Base-by-base conservation (phyloP, 2,888 invertebrate species). In the Metacarcinus magister region DNA sequence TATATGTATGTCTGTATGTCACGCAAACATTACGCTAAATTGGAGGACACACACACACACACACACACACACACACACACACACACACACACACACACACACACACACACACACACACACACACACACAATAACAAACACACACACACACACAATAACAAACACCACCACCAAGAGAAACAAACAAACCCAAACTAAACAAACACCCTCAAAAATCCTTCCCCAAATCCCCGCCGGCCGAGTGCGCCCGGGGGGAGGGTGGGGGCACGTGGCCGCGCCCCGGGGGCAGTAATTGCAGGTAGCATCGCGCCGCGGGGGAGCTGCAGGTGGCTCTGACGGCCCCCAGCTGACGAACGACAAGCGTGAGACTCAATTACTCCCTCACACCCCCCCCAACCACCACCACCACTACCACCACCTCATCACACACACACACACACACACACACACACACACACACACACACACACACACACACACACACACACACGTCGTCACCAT, bases 281-380 rank as follows among this genome's bases (percentile, higher is more conserved):
- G 23, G 92, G n/a, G 39, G 75, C 92, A 46, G 87, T 95, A 95
- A 95, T 95, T 95, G 95, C 95, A 95, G 95, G 95, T 95, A 95
- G 93, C 93, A 93, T 87, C 28, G 32, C 43, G 60, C 32, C 28
- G 10, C 46, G 82, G 82, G 87, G 95, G 95, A 93, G 92, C 82
- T 87, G 75, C 93, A 87, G 75, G 48, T 92, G 93, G 87, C 87
- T 19, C 10, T 93, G 92, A 93, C 46, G 93, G 95, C 95, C 28
- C 87, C 82, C 60, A 95, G 54, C 82, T 95, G 93, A 95, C 95
- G 93, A 67, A 93, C 95, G 95, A 95, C 95, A 95, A 93, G 93
- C 95, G 95, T 95, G 95, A 87, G 95, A 95, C 93, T 95, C 95
- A 95, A 95, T 95, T 95, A 95, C 93, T 75, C 92, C 16, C 95